Conservation (phyloP, 2,888 invertebrate genomes). For the Drosophila niveifrons region DNA sequence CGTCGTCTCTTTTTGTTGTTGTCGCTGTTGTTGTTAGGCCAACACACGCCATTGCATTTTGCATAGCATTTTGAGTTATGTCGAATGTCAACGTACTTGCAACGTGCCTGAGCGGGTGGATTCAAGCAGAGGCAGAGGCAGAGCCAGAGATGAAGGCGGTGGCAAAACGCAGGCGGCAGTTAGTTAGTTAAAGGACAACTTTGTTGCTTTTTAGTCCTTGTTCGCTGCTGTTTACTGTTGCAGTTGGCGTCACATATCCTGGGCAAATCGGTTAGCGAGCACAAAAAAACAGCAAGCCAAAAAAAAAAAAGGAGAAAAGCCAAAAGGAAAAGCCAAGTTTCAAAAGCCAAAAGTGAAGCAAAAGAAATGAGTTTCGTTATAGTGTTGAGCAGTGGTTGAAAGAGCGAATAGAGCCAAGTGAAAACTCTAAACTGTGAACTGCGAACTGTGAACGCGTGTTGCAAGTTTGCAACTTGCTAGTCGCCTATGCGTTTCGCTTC, state of each 20-base stretch:
- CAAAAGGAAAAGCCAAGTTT: constrained; percentile 42
- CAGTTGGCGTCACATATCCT: constrained; percentile 67
- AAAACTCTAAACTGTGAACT: constrained; percentile 33
- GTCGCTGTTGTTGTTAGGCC: constrained; percentile 21
- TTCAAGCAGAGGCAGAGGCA: constrained; percentile 3
- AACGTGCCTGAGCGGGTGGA: constrained; percentile 37
- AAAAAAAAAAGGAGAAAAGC: constrained; percentile 8
- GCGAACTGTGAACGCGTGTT: constrained; percentile 13
- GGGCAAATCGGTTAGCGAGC: constrained; percentile 63
- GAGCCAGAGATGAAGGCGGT: neutral
- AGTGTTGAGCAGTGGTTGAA: constrained; percentile 23
- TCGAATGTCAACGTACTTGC: constrained; percentile 78
- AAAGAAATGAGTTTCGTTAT: constrained; percentile 61
- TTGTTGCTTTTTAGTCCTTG: constrained; percentile 36
- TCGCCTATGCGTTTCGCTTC: constrained; percentile 34
- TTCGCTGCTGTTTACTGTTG: constrained; percentile 22
- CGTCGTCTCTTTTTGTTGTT: constrained; percentile 14
- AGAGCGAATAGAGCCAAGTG: constrained; percentile 18
- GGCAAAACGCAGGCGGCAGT: constrained; percentile 34
- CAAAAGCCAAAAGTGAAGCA: constrained; percentile 64
- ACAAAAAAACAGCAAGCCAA: neutral
- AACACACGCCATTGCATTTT: constrained; percentile 73
- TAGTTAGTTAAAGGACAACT: constrained; percentile 63
- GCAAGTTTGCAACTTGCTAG: constrained; percentile 5
- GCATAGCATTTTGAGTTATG: constrained; percentile 77